phyloP scores from a whole-genome alignment of 2,888 invertebrate species.

The Acrocyrtus sp. region DNA sequence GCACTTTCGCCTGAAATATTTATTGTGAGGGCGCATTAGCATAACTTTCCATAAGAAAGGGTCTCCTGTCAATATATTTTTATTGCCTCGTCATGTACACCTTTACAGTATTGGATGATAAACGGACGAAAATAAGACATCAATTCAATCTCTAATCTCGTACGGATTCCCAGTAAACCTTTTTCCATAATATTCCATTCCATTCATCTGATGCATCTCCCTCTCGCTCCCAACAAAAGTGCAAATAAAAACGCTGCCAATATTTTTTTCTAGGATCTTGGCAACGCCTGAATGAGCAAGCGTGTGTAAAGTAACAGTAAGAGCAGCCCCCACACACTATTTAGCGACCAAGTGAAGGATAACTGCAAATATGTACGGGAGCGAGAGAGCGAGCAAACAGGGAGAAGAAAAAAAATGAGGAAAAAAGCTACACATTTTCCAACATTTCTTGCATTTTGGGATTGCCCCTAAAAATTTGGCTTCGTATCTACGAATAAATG shows the following conservation, averaged over 20 bases:
- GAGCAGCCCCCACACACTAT: neutral
- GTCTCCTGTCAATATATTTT: slow-evolving; percentile 1
- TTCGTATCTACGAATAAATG: slow-evolving; percentile 40
- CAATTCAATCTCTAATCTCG: no score
- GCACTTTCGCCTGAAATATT: slow-evolving; percentile 28
- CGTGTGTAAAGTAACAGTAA: slow-evolving; percentile 18
- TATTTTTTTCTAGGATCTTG: slow-evolving; percentile 49
- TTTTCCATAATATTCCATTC: no score
- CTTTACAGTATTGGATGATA: neutral
- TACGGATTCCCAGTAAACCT: no score
- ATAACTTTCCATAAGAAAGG: slow-evolving; percentile 27
- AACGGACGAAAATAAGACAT: neutral
- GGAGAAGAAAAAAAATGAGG: slow-evolving; percentile 7
- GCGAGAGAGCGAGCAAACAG: slow-evolving; percentile 9
- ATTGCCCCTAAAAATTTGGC: slow-evolving; percentile 48
- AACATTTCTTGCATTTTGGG: slow-evolving; percentile 52
- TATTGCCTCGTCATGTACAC: slow-evolving; percentile 18
- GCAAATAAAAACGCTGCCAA: slow-evolving; percentile 34
- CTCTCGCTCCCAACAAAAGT: slow-evolving; percentile 14
- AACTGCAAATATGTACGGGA: slow-evolving; percentile 6
- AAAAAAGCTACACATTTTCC: slow-evolving; percentile 26
- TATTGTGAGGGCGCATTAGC: slow-evolving; percentile 13
- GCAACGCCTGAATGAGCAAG: slow-evolving; percentile 48
- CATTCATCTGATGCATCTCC: slow-evolving; percentile 1
- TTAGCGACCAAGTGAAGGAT: neutral